Evolutionary conservation across 2,888 invertebrate genomes (phyloP), one percentile per base, ranked within the genome.

Genomic region (Papilio elwesi): DNA sequence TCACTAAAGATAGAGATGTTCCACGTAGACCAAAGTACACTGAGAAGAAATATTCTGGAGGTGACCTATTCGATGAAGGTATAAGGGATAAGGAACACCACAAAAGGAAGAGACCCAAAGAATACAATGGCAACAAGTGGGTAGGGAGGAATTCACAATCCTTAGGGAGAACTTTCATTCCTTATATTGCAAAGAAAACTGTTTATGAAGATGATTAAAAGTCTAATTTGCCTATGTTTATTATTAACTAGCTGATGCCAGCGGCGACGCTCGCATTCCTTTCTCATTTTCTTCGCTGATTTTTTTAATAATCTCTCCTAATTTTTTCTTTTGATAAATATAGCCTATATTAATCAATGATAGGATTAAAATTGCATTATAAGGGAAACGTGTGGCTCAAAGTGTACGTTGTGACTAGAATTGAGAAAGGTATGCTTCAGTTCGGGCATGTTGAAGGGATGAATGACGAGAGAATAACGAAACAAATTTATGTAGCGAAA

Each of bases 101-200:
- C 43, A 26, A 0, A 47, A 16, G 15, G 1, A 38, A 43, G 16
- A 48, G 26, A n/a, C 15, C 0, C 11, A n/a, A 49, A 16, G 26
- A 68, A 3, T 13, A 10, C 13, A 59, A 38, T n/a, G 13, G 3
- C 3, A 26, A 62, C 1, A 62, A 59, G 12, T 26, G 26, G 0
- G 16, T 12, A 0, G 64, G 57, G 12, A 65, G 48, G 47, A 64
- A n/a, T 16, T 43, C 48, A 6, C 48, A 64, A 16, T 47, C 63
- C 47, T 64, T 59, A 2, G 71, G 71, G 0, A 71, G 71, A n/a
- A 71, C 72, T 15, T 53, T 48, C 48, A 68, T 68, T 12, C 72
- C 72, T 9, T 62, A 16, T 9, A 47, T 67, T 6, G 62, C 48
- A 0, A 72, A 68, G 9, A 67, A 67, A 48, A 63, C 26, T 52